Conservation (phyloP, 2,888 invertebrate species). For the Sericinus montela region DNA sequence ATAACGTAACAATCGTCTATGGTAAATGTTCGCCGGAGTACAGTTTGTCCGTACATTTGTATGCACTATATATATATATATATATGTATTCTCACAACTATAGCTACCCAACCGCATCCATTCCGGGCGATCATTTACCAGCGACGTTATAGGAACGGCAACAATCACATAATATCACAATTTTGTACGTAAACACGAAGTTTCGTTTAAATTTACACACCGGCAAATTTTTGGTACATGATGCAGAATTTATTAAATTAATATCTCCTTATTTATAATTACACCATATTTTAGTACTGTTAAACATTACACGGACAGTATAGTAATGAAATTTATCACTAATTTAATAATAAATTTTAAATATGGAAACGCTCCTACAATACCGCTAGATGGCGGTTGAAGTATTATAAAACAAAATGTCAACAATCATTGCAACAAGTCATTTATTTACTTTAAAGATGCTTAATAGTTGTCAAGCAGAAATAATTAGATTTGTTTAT, state of each 20-base stretch:
- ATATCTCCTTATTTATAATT: no score
- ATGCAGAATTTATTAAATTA: no score
- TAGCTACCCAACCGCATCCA: conserved; percentile 9
- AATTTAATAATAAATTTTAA: no score
- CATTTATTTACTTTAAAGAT: no score
- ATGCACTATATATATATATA: not conserved
- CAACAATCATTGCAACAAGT: no score
- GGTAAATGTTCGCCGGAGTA: not conserved
- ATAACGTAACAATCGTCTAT: not conserved
- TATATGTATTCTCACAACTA: not conserved
- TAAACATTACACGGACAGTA: no score
- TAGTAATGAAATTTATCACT: no score
- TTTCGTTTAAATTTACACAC: not conserved
- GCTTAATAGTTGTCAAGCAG: no score
- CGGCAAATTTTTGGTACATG: not conserved
- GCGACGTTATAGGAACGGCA: conserved; percentile 1
- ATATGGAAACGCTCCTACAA: no score
- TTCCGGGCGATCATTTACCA: not conserved
- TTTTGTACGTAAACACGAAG: conserved; percentile 8
- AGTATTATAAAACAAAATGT: no score
- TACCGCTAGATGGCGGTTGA: no score
- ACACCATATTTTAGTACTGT: no score
- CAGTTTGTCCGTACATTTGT: not conserved
- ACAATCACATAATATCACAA: conserved; percentile 17
- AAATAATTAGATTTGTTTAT: not conserved